Conservation (phyloP, 1,140 invertebrate species). For the Macrobrachium nipponense region DNA sequence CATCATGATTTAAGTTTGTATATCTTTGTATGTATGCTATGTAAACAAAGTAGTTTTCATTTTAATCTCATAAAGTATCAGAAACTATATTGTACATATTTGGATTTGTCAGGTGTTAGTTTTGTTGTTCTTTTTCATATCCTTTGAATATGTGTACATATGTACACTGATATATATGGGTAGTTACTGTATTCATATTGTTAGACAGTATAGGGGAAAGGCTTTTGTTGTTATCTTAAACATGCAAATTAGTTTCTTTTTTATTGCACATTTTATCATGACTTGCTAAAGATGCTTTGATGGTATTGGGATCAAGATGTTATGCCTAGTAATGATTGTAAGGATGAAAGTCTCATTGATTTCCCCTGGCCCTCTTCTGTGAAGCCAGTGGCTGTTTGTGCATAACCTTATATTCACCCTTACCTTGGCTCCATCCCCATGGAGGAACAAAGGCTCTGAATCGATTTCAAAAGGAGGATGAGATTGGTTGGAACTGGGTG, state of each 20-base stretch:
- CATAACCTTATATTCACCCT: constrained; percentile 31
- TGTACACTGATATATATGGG: too few relatives aligned
- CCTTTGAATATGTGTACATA: too few relatives aligned
- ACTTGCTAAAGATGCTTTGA: constrained; percentile 39
- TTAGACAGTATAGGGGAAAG: too few relatives aligned
- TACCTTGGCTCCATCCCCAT: background rate
- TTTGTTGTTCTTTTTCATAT: too few relatives aligned
- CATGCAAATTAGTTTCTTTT: constrained; percentile 60
- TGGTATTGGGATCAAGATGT: constrained; percentile 22
- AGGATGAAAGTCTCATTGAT: constrained; percentile 32
- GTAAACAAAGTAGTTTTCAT: too few relatives aligned
- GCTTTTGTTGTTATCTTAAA: constrained; percentile 33
- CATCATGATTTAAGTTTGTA: too few relatives aligned
- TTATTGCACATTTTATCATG: constrained; percentile 52
- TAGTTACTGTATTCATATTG: too few relatives aligned
- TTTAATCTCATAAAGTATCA: too few relatives aligned
- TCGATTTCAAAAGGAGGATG: constrained; percentile 45
- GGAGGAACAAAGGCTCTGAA: constrained; percentile 48
- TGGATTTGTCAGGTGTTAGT: too few relatives aligned
- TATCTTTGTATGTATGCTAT: too few relatives aligned
- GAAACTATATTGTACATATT: too few relatives aligned
- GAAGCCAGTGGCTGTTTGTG: constrained; percentile 13
- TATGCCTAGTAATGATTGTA: constrained; percentile 10
- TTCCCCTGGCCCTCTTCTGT: background rate
- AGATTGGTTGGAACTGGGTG: constrained; percentile 35